A percentile compares a stretch with the other conserved stretches of the same genome.
phyloP scores from a whole-genome alignment of 2,888 invertebrate genomes.

The Catocala sponsa region DNA sequence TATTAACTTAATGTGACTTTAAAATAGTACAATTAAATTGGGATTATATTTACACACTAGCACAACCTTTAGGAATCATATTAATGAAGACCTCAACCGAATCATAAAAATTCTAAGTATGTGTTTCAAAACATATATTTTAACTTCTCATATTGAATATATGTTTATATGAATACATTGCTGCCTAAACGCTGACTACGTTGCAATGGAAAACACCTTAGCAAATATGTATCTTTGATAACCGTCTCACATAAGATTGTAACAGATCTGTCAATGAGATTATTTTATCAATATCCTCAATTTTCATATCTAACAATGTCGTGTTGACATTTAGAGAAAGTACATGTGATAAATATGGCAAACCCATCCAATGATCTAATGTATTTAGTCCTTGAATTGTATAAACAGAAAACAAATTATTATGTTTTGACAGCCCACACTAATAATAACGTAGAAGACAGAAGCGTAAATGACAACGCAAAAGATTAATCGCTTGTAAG shows the following conservation, averaged over 20 bases:
- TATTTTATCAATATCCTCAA: background rate
- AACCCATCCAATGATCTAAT: background rate
- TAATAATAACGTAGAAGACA: no score
- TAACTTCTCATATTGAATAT: constrained; percentile 13
- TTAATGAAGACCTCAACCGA: background rate
- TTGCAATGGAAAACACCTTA: no score
- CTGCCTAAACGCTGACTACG: no score
- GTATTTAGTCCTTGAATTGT: no score
- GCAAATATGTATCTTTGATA: background rate
- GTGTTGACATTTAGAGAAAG: background rate
- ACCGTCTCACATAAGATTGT: background rate
- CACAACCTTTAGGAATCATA: background rate
- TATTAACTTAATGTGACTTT: background rate
- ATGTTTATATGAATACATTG: background rate
- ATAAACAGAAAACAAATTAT: no score
- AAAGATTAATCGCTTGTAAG: background rate
- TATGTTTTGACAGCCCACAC: no score
- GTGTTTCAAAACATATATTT: constrained; percentile 8
- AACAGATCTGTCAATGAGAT: background rate
- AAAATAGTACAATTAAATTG: background rate
- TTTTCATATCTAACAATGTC: background rate
- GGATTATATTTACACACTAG: background rate
- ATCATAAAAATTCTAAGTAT: constrained; percentile 26
- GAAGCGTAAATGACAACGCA: background rate
- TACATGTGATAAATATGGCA: background rate